Conservation (phyloP, 2,888 invertebrate species). For the Dynastes hyllus region DNA sequence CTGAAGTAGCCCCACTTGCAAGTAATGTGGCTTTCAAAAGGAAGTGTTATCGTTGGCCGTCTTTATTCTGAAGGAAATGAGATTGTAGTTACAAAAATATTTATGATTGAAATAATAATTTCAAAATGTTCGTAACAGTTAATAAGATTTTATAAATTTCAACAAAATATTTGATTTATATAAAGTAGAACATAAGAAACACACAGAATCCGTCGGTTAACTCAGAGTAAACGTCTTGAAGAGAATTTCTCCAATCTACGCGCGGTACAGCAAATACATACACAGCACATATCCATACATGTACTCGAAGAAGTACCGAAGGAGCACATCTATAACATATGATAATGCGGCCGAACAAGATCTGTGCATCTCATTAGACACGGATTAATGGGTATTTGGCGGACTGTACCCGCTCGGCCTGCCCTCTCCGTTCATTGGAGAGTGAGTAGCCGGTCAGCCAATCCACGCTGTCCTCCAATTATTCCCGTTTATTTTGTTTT, state of each 20-base stretch:
- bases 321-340: conserved; percentile 54
- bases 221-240: neutral
- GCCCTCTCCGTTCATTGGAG: conserved; percentile 61
- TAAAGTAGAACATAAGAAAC: neutral
- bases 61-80: too few species aligned
- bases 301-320: conserved; percentile 18
- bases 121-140: too few species aligned
- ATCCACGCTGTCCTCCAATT: conserved; percentile 67
- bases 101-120: too few species aligned
- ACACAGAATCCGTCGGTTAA: conserved; percentile 24
- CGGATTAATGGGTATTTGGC: conserved; percentile 68
- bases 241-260: conserved; percentile 15
- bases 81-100: too few species aligned
- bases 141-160: too few species aligned
- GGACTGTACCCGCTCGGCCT: conserved; percentile 64
- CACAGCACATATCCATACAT: neutral
- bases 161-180: too few species aligned
- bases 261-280: neutral
- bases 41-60: too few species aligned
- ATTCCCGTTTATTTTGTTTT: conserved; percentile 69
- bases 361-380: conserved; percentile 69
- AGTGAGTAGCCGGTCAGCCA: conserved; percentile 65
- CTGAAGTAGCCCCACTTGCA: too few species aligned
- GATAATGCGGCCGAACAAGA: conserved; percentile 58
- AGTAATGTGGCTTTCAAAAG: too few species aligned